These are phyloP conservation scores for Fratercula arctica DNA, from an alignment of 2,797 vertebrate genomes.

Conservation along the genomic window DNA sequence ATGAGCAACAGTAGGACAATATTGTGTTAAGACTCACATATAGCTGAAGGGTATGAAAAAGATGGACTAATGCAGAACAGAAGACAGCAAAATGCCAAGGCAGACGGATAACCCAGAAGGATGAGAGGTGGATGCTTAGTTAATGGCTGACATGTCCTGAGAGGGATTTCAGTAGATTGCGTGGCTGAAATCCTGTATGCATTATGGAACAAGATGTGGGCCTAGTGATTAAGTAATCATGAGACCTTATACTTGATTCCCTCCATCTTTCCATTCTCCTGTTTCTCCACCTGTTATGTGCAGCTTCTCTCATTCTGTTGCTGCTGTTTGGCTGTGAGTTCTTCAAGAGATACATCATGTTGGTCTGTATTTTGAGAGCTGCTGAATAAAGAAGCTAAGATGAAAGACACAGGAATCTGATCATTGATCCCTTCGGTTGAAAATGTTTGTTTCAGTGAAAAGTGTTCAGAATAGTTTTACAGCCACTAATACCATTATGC, in stretches of 20 bases:
- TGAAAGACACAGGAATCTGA: neutral
- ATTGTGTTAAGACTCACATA: neutral
- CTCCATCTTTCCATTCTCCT: slow-evolving; percentile 60
- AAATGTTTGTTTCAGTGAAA: neutral
- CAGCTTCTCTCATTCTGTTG: neutral
- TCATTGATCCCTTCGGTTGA: neutral
- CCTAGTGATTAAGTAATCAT: slow-evolving; percentile 59
- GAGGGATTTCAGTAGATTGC: slow-evolving; percentile 29
- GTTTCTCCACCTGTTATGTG: slow-evolving; percentile 35
- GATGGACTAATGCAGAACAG: neutral
- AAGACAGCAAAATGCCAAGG: neutral
- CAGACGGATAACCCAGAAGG: neutral
- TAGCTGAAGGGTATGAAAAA: neutral
- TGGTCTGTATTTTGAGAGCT: neutral
- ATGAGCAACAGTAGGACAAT: neutral
- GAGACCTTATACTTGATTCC: slow-evolving; percentile 44
- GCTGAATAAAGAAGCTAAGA: neutral
- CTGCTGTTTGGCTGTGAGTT: neutral
- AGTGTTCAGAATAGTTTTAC: neutral
- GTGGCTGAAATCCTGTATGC: slow-evolving; percentile 50
- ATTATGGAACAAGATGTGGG: slow-evolving; percentile 51
- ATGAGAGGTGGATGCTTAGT: neutral
- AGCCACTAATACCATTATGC: neutral
- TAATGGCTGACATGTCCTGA: neutral
- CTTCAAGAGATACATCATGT: neutral